Conservation (phyloP, 2,888 invertebrate species). For the Hirtodrosophila cameraria region DNA sequence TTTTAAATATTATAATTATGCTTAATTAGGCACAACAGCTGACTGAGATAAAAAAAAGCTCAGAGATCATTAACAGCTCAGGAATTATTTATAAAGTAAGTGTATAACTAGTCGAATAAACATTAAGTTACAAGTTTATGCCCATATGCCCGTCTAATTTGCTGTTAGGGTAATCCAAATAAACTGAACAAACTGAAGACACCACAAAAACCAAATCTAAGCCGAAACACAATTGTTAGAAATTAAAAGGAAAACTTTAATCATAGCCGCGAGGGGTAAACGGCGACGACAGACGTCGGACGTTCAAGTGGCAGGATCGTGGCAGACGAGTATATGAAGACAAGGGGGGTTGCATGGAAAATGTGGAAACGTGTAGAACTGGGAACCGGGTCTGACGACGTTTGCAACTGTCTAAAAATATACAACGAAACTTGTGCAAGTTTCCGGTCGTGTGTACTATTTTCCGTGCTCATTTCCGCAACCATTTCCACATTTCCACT, state of each 20-base stretch:
- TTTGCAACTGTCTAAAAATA: slow-evolving; percentile 69
- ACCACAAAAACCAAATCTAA: slow-evolving; percentile 65
- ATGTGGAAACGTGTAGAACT: slow-evolving; percentile 8
- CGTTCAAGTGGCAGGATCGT: slow-evolving; percentile 30
- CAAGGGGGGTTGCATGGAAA: not conserved
- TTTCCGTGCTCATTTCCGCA: slow-evolving; percentile 79
- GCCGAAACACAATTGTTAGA: slow-evolving; percentile 77
- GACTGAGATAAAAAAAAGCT: too few relatives aligned
- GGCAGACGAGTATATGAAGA: slow-evolving; percentile 7
- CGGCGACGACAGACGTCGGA: slow-evolving; percentile 23
- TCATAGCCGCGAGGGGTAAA: slow-evolving; percentile 67
- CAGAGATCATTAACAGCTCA: too few relatives aligned
- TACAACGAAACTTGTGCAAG: slow-evolving; percentile 75
- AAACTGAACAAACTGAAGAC: slow-evolving; percentile 33
- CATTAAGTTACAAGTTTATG: not conserved
- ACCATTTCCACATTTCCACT: slow-evolving; percentile 72
- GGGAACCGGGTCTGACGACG: slow-evolving; percentile 36
- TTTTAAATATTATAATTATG: too few relatives aligned
- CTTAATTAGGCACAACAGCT: too few relatives aligned
- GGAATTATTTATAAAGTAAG: too few relatives aligned
- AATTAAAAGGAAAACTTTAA: slow-evolving; percentile 80
- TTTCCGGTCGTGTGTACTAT: slow-evolving; percentile 80
- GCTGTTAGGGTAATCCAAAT: not conserved
- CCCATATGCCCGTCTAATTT: not conserved
- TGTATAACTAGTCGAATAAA: too few relatives aligned